Conservation (phyloP, 2,888 invertebrate species). For the Tenthredo amoena region DNA sequence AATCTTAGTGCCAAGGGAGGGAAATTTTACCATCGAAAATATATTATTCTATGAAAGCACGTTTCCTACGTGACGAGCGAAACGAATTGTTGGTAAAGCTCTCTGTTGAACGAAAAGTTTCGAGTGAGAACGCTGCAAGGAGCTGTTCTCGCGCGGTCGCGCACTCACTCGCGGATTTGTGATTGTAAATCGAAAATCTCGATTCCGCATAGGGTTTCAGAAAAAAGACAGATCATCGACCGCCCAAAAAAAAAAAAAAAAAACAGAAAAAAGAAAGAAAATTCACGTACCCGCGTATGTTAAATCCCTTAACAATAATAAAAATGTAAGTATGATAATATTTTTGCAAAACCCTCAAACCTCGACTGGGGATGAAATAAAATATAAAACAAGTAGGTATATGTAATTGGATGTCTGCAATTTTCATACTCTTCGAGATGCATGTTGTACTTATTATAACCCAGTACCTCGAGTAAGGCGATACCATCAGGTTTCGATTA, state of each 20-base stretch:
- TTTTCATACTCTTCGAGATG: neutral
- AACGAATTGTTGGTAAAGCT: slow-evolving; percentile 50
- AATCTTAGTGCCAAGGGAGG: slow-evolving; percentile 42
- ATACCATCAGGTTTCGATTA: neutral
- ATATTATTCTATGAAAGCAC: slow-evolving; percentile 65
- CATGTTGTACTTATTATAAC: neutral
- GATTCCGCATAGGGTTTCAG: neutral
- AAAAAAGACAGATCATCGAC: slow-evolving; percentile 1
- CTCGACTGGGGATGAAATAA: neutral
- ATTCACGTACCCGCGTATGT: neutral
- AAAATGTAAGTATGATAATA: neutral
- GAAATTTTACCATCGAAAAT: slow-evolving; percentile 67
- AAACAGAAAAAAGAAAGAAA: neutral
- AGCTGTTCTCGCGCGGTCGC: neutral
- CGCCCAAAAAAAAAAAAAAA: neutral
- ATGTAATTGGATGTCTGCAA: neutral
- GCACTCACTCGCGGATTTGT: slow-evolving; percentile 6
- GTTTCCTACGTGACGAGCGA: slow-evolving; percentile 66
- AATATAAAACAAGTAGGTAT: neutral
- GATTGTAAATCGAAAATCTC: slow-evolving; percentile 19
- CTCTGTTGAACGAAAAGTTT: slow-evolving; percentile 47
- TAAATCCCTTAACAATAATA: neutral
- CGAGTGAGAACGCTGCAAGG: slow-evolving; percentile 24
- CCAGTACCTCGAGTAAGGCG: slow-evolving; percentile 6
- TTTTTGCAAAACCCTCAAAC: neutral